Evolutionary conservation across 2,888 invertebrate species (phyloP), one percentile per base, ranked within the genome.

Genomic region (Sinohyriopsis cumingii): DNA sequence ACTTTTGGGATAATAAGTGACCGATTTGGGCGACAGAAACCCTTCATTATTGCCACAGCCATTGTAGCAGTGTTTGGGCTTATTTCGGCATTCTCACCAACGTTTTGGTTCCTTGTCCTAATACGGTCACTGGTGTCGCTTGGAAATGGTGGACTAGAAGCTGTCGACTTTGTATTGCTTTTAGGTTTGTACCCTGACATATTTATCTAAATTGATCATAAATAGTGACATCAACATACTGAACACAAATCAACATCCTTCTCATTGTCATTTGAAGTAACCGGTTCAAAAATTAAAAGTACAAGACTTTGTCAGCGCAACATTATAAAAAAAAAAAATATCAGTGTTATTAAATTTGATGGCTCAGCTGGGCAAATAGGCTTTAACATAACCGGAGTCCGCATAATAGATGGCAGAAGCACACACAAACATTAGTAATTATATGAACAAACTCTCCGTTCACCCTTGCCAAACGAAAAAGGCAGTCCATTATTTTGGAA

Each of bases 61-160:
- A 63, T 79, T 45, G 77, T 82, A 55, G 73, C 82, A n/a, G 57
- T 85, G 22, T 84, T 81, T 80, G 84, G 84, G 5, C n/a, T 83
- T n/a, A 72, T 74, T 1, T 83, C 85, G 24, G 81, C 85, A 2
- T 81, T 85, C 68, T 77, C 83, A 15, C 76, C 79, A 19, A 76
- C 77, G 19, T 86, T 84, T 59, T 72, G 77, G 55, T 55, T 82
- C 19, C 78, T 85, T 62, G 75, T 84, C 5, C 67, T 73, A 9
- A 68, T 84, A 6, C 67, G 83, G 54, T 77, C 82, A 22, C 67
- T 83, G 19, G 84, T 84, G 3, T 76, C 82, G 0, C 68, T 84
- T 66, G 86, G 85, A 54, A 83, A 73, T 54, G 85, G 85, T 19
- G 83, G 83, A 18, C 78, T 85, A 66, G 84, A 84, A 73, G 76